Conservation (phyloP, 23 tunicate genomes). For the Ciona savignyi region DNA sequence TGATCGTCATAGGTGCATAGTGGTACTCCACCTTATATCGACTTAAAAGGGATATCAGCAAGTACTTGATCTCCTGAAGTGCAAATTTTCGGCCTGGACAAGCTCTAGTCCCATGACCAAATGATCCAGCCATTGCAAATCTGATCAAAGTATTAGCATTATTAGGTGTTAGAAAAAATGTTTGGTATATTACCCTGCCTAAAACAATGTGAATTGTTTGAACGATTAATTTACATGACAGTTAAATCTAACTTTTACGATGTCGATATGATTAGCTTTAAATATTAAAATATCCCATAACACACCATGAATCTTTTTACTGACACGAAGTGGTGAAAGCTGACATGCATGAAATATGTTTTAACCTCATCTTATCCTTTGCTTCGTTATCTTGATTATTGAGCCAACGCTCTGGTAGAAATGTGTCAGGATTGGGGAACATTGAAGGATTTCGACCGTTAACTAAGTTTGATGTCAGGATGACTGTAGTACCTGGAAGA, state of each 20-base stretch:
- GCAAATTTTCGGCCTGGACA: constrained; percentile 63
- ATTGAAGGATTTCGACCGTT: constrained; percentile 21
- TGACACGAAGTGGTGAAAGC: too few relatives aligned
- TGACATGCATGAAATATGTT: too few relatives aligned
- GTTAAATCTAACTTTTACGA: too few relatives aligned
- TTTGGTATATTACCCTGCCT: background rate
- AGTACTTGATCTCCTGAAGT: constrained; percentile 17
- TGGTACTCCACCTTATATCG: constrained; percentile 49
- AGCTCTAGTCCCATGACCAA: constrained; percentile 34
- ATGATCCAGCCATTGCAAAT: constrained; percentile 36
- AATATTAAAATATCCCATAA: too few relatives aligned
- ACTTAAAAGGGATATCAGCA: constrained; percentile 17
- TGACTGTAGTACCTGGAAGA: constrained; percentile 24
- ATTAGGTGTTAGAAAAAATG: too few relatives aligned
- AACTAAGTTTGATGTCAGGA: constrained; percentile 29
- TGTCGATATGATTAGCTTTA: too few relatives aligned
- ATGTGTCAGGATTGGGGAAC: constrained; percentile 28
- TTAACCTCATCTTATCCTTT: too few relatives aligned
- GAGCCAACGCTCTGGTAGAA: constrained; percentile 32
- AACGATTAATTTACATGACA: too few relatives aligned
- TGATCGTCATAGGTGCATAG: constrained; percentile 19
- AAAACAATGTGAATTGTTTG: background rate
- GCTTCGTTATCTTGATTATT: background rate
- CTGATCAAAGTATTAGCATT: too few relatives aligned
- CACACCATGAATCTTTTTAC: too few relatives aligned